These are phyloP conservation scores for Stichopus horrens DNA, from an alignment of 53 echinoderm and acorn worm genomes.

Conservation along the genomic window DNA sequence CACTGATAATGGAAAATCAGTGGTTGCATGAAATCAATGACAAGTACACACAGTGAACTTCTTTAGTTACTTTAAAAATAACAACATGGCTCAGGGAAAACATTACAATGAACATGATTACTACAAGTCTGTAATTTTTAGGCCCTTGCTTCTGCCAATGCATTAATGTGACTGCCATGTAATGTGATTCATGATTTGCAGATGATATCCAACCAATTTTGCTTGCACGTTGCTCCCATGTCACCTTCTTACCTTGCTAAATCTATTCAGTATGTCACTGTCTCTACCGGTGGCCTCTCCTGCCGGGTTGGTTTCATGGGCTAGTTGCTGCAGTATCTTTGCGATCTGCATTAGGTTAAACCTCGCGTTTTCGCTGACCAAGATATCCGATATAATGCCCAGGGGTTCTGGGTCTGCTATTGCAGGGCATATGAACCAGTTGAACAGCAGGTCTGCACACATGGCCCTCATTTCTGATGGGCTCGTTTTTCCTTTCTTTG, in stretches of 20 bases:
- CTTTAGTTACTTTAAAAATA: no score
- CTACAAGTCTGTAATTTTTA: no score
- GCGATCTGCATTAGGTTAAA: slow-evolving; percentile 97
- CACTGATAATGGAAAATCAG: no score
- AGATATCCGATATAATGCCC: slow-evolving; percentile 88
- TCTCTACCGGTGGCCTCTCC: slow-evolving; percentile 51
- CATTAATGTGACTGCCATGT: no score
- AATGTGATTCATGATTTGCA: no score
- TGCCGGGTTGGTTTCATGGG: slow-evolving; percentile 45
- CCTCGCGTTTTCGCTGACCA: slow-evolving; percentile 91
- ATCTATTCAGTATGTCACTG: slow-evolving; percentile 68
- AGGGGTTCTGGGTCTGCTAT: slow-evolving; percentile 92
- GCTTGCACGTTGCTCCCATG: no score
- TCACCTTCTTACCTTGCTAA: slow-evolving; percentile 72
- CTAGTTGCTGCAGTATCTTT: slow-evolving; percentile 86
- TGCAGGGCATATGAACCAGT: slow-evolving; percentile 88
- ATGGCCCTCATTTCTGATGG: slow-evolving; percentile 74
- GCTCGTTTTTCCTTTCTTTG: slow-evolving; percentile 67
- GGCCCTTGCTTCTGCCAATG: no score
- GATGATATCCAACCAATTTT: no score
- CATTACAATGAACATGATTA: no score
- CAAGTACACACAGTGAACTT: no score
- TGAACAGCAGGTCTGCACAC: slow-evolving; percentile 91
- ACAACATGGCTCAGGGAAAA: no score
- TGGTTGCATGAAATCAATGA: no score